Evolutionary conservation across 2,113 vertebrate species (phyloP), one percentile per base, ranked within the genome.

Genomic region (Oxyruncus cristatus): DNA sequence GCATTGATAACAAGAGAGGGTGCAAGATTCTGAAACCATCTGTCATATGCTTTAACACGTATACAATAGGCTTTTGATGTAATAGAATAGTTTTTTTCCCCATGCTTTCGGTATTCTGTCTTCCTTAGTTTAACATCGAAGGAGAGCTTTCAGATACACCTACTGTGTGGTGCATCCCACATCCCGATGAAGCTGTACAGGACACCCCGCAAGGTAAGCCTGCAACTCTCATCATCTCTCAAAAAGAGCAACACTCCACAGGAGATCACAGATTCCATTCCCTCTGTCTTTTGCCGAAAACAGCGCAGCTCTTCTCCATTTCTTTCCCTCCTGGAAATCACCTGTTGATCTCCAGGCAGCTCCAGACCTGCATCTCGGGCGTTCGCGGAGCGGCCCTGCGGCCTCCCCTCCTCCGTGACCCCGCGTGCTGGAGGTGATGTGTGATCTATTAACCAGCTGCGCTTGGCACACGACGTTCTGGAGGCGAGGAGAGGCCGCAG

Each of bases 401-500:
- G 56, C 52, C 52, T 26, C 66, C 80, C 83, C 44, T 77, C 33
- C 81, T 62, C 82, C 30, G 3, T n/a, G 80, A 80, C 56, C 88
- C 92, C 79, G 39, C 50, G 50, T 53, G 85, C 88, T n/a, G 32
- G 68, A 72, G 94, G 94, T 56, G 68, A 42, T 67, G 75, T 65
- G 79, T 70, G 92, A 58, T 91, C 84, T 62, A 85, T 84, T 74
- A 77, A 77, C 59, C 80, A 81, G 86, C 73, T 80, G 89, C 63
- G 7, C 49, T 87, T 53, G 80, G 93, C 84, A 63, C n/a, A 10
- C 37, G 13, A 50, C 55, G 41, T 33, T 66, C 18, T 7, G 35
- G 88, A 92, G 66, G 35, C 62, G 79, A n/a, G 27, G 67, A 14
- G 70, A 68, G 71, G 85, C 85, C 92, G 93, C 91, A 96, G 94